Evolutionary conservation across 2,113 vertebrate species (phyloP).

Genomic region (Lagopus leucura): DNA sequence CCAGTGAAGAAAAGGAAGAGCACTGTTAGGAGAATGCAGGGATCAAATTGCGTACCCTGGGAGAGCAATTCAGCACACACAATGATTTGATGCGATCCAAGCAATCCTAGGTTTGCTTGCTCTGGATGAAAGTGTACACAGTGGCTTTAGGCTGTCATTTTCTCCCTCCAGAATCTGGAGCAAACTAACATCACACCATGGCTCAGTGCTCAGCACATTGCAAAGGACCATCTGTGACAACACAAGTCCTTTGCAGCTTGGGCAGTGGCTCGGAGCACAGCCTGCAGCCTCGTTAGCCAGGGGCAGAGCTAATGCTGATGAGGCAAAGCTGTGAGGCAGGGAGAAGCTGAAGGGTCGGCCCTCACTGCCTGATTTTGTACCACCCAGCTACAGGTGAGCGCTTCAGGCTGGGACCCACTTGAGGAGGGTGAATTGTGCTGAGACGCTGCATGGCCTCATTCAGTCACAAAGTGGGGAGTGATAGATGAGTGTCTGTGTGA

Average conservation of each 20-base stretch:
- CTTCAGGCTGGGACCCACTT: background rate
- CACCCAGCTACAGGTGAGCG: background rate
- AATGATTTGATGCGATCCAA: background rate
- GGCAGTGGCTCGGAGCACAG: background rate
- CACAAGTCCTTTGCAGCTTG: background rate
- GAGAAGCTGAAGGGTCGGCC: background rate
- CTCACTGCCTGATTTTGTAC: accelerated
- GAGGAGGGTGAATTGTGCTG: background rate
- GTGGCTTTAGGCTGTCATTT: background rate
- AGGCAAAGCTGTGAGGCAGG: background rate
- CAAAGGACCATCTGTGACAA: background rate
- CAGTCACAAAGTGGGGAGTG: background rate
- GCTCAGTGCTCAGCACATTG: background rate
- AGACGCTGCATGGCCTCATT: background rate
- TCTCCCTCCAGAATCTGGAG: background rate
- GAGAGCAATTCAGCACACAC: background rate
- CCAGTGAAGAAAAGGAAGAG: background rate
- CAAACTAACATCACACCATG: background rate
- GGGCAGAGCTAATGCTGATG: background rate
- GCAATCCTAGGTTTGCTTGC: background rate
- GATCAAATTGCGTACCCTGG: background rate
- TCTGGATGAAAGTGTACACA: background rate
- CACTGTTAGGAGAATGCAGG: background rate
- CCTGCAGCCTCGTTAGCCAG: background rate
- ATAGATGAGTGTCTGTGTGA: background rate